These are phyloP conservation scores for rat (Rattus norvegicus) DNA, from an alignment of 2,113 vertebrate species.

Conservation along the genomic window DNA sequence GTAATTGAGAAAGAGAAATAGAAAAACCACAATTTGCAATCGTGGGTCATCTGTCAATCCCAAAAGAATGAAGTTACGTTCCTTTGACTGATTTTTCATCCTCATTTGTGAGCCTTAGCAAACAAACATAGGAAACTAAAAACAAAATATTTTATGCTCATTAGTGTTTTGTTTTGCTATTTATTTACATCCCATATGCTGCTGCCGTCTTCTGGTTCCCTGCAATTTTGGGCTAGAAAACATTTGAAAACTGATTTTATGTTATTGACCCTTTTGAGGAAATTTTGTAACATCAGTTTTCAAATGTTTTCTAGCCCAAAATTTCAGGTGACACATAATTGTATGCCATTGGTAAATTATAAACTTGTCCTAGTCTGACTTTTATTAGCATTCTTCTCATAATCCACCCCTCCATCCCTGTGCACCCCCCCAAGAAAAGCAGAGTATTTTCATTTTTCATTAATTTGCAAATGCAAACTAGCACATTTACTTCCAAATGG, in stretches of 20 bases:
- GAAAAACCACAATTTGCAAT: constrained; percentile 53
- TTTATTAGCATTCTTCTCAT: background rate
- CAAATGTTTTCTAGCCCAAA: background rate
- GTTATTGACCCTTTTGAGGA: too few species aligned
- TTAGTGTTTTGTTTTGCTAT: background rate
- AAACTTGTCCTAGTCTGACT: background rate
- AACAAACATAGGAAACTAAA: background rate
- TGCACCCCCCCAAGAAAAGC: background rate
- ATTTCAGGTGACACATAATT: background rate
- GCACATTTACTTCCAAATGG: background rate
- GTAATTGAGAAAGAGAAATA: constrained; percentile 66
- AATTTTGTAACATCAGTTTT: background rate
- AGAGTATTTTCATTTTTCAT: too few species aligned
- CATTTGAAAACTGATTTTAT: too few species aligned
- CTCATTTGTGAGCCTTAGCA: background rate
- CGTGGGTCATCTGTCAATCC: constrained; percentile 62
- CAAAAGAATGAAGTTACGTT: constrained; percentile 53
- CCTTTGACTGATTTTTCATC: constrained; percentile 58
- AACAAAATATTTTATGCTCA: background rate
- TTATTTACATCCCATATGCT: too few species aligned
- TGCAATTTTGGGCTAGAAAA: too few species aligned
- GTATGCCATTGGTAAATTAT: background rate
- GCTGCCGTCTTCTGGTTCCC: too few species aligned
- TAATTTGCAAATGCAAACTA: background rate
- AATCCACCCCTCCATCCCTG: too few species aligned